Base-by-base conservation (phyloP, 2,113 vertebrate genomes). In the Epinephelus fuscoguttatus region DNA sequence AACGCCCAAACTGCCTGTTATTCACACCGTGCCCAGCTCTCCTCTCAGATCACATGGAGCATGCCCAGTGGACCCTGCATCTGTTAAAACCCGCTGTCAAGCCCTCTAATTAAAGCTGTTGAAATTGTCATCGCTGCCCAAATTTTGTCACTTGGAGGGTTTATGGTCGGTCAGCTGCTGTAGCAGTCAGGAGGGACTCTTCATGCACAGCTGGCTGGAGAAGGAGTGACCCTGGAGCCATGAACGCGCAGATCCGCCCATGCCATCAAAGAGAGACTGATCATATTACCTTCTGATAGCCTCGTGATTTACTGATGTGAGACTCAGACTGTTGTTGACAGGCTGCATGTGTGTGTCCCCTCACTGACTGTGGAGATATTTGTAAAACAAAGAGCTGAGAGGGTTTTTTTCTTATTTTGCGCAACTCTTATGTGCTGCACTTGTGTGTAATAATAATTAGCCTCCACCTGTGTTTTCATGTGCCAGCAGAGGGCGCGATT, bases 1-100 rank as follows among this genome's bases (percentile, higher is more conserved):
- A 83, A 57, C 87, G 75, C 83, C 86, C 84, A 82, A 91, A 83
- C 75, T 78, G 91, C 59, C 88, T 87, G 88, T 87, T 91, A 47
- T 85, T 89, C 88, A 75, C 89, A 79, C 72, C 63, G 49, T 63
- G 67, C 57, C 47, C 69, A 64, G 78, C 75, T 81, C 75, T 42
- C 27, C 59, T 68, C 64, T 84, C 84, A 62, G 12, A 52, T 47
- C 81, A 91, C 6, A 88, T 73, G 70, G 86, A 93, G 89, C 89
- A 90, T 90, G 91, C 84, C 82, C 91, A 92, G 78, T 88, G 80
- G 80, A 67, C 23, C 18, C 56, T 33, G 62, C 74, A 4, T 87
- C 79, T 64, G 30, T 81, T 71, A 8, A 77, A 87, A 70, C 57
- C 23, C 61, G 61, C 78, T 76, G 80, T 75, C 75, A 84, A 78